Conservation (phyloP, 1,140 invertebrate genomes). For the Eueides isabella region DNA sequence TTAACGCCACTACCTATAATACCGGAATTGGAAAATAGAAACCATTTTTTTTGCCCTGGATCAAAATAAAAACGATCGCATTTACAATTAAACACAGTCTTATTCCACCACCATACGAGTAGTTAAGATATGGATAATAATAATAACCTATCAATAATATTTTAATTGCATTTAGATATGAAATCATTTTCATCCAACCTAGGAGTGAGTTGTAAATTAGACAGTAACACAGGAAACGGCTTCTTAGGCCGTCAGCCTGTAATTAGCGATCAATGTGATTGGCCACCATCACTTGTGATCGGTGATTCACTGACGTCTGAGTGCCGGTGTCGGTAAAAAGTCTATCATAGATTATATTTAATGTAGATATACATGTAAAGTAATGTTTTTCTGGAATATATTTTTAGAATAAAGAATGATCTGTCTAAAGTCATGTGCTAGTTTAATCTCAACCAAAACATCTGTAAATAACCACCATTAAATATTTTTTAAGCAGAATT, state of each 20-base stretch:
- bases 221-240: slow-evolving; percentile 76
- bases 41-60: no score
- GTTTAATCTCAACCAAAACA: no score
- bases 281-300: slow-evolving; percentile 63
- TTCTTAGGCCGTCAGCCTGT: slow-evolving; percentile 77
- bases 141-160: slow-evolving; percentile 20
- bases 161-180: slow-evolving; percentile 34
- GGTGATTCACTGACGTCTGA: slow-evolving; percentile 59
- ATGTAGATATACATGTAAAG: not conserved
- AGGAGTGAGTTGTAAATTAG: slow-evolving; percentile 77
- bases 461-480: no score
- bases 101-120: no score
- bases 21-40: no score
- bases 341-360: slow-evolving; percentile 51
- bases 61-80: no score
- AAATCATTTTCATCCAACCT: slow-evolving; percentile 43
- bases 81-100: no score
- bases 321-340: slow-evolving; percentile 60
- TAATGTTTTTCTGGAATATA: not conserved
- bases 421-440: no score
- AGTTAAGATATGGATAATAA: not conserved
- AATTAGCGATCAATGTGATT: slow-evolving; percentile 76
- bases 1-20: no score
- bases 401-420: no score
- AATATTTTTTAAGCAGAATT: no score